phyloP scores from a whole-genome alignment of 1,140 invertebrate genomes.

The Bombus sibiricus region DNA sequence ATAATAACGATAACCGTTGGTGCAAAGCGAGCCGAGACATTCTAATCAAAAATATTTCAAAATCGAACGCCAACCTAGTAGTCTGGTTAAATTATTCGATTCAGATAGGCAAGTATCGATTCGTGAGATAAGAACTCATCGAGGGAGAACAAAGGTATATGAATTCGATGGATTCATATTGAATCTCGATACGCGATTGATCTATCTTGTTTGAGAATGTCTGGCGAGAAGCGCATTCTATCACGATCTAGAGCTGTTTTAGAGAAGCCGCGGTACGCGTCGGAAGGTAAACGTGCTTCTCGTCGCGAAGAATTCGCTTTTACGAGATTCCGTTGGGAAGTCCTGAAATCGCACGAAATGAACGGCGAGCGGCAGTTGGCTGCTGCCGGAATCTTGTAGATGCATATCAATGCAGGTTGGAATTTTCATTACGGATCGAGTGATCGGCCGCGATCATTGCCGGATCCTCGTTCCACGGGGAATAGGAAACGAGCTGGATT shows the following conservation, averaged over 20 bases:
- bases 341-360: constrained; percentile 69
- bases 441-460: constrained; percentile 50
- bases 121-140: too few relatives aligned
- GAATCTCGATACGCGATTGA: background rate
- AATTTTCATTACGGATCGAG: constrained; percentile 70
- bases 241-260: constrained; percentile 49
- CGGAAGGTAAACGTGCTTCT: background rate
- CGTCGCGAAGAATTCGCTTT: constrained; percentile 66
- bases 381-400: constrained; percentile 67
- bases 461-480: constrained; percentile 29
- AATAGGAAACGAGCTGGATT: constrained; percentile 46
- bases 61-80: background rate
- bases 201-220: constrained; percentile 27
- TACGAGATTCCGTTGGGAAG: constrained; percentile 67
- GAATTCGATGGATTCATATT: background rate
- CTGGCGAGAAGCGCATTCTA: constrained; percentile 30
- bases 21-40: constrained; percentile 32
- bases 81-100: background rate
- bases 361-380: constrained; percentile 36
- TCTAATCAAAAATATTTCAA: background rate
- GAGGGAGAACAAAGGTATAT: background rate
- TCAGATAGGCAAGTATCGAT: background rate
- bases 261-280: background rate
- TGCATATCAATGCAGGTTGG: constrained; percentile 68
- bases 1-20: constrained; percentile 54